A percentile compares a stretch with the other conserved stretches of the same genome.
phyloP scores from a whole-genome alignment of 1,140 invertebrate species.

The Nylanderia fulva region DNA sequence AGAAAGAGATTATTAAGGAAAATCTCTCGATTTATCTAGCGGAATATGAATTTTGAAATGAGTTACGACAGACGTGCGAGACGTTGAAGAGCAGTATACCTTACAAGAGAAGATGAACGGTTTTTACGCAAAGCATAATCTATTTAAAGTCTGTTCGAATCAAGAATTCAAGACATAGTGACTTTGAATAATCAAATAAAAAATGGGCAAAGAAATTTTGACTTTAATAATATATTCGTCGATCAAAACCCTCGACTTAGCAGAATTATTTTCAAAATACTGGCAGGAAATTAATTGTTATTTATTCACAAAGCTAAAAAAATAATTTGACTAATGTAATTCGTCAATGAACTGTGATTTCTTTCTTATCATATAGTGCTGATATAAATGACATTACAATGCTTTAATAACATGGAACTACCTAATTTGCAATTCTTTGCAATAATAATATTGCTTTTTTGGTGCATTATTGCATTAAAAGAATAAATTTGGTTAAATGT shows the following conservation, averaged over 20 bases:
- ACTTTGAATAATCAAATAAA: no score
- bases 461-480: not conserved
- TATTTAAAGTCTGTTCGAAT: not conserved
- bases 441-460: not conserved
- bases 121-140: slow-evolving; percentile 12
- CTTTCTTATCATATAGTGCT: not conserved
- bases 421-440: not conserved
- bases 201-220: no score
- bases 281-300: not conserved
- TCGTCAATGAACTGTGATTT: not conserved
- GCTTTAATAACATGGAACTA: not conserved
- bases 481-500: not conserved
- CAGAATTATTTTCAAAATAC: slow-evolving; percentile 9
- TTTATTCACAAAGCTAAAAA: not conserved
- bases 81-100: not conserved
- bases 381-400: not conserved
- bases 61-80: not conserved
- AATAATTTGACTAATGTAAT: not conserved
- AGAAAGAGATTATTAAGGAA: slow-evolving; percentile 27
- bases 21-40: slow-evolving; percentile 1
- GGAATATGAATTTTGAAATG: slow-evolving; percentile 12
- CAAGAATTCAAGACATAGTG: slow-evolving; percentile 11
- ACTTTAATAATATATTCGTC: not conserved
- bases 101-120: slow-evolving; percentile 13
- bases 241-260: not conserved